Percentiles rank a stretch among this genome's conserved stretches.
Evolutionary conservation across 2,797 vertebrate species (phyloP).

Genomic region (Rhabdomys pumilio): DNA sequence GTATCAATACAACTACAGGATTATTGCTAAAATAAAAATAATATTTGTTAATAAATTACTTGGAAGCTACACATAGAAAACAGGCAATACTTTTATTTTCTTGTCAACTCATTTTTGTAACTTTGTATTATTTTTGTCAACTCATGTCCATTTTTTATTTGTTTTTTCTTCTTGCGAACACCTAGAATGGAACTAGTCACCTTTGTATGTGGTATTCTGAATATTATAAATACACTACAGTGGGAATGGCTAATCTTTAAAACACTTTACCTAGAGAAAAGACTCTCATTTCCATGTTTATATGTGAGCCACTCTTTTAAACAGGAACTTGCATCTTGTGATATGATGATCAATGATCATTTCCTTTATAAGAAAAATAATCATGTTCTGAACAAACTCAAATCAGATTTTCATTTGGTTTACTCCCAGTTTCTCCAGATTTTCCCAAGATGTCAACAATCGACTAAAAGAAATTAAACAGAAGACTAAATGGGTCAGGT

Average conservation of each 20-base stretch:
- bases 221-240: neutral
- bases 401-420: constrained; percentile 11
- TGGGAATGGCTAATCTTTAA: neutral
- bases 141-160: neutral
- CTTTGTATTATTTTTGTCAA: constrained; percentile 29
- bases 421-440: neutral
- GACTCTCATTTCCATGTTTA: neutral
- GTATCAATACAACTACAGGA: neutral
- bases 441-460: constrained; percentile 21
- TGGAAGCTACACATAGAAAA: neutral
- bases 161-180: neutral
- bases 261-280: neutral
- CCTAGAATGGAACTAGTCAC: neutral
- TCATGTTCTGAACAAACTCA: constrained; percentile 1
- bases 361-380: constrained; percentile 17
- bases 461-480: constrained; percentile 42
- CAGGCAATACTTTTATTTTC: neutral
- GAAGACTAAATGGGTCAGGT: constrained; percentile 78
- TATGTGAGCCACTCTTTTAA: neutral
- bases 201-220: neutral
- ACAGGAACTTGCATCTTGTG: neutral
- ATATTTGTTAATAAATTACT: neutral
- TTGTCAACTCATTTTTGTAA: neutral
- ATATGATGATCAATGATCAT: neutral
- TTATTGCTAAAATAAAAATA: neutral